phyloP scores from a whole-genome alignment of 2,888 invertebrate genomes.

The Scaptomyza parva region DNA sequence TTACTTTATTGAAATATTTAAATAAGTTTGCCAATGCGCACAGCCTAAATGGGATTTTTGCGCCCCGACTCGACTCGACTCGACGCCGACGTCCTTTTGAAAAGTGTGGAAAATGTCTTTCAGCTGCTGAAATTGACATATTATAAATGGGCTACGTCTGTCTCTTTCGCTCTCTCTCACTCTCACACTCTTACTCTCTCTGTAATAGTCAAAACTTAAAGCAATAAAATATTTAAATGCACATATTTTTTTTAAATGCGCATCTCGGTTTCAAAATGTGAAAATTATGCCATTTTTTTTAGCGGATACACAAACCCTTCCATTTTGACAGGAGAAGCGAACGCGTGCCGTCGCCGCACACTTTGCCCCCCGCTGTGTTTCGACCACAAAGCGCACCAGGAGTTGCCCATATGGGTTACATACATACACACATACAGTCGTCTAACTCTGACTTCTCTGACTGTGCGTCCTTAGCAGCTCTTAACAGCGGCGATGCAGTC shows the following conservation, averaged over 20 bases:
- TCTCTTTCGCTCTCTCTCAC: neutral
- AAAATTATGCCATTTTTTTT: conserved; percentile 66
- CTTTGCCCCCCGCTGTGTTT: conserved; percentile 60
- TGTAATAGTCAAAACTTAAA: conserved; percentile 56
- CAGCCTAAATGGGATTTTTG: conserved; percentile 80
- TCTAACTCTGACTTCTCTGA: conserved; percentile 1
- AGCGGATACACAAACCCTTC: conserved; percentile 64
- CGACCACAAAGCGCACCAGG: conserved; percentile 69
- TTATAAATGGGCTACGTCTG: conserved; percentile 73
- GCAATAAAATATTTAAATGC: conserved; percentile 76
- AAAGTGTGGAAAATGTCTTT: conserved; percentile 56
- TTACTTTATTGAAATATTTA: conserved; percentile 84
- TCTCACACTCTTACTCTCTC: neutral
- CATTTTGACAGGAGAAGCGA: conserved; percentile 32
- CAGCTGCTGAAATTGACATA: conserved; percentile 77
- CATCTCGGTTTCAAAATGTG: conserved; percentile 60
- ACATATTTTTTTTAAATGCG: conserved; percentile 58
- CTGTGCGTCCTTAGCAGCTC: conserved; percentile 7
- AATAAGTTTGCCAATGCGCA: conserved; percentile 81
- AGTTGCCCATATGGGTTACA: conserved; percentile 55
- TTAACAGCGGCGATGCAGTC: conserved; percentile 35
- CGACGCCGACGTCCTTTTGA: conserved; percentile 54
- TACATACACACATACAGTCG: too few relatives aligned
- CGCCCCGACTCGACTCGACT: too few relatives aligned
- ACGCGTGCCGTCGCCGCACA: conserved; percentile 68